Conservation (phyloP, 1,140 invertebrate genomes). For the Cyclina sinensis region DNA sequence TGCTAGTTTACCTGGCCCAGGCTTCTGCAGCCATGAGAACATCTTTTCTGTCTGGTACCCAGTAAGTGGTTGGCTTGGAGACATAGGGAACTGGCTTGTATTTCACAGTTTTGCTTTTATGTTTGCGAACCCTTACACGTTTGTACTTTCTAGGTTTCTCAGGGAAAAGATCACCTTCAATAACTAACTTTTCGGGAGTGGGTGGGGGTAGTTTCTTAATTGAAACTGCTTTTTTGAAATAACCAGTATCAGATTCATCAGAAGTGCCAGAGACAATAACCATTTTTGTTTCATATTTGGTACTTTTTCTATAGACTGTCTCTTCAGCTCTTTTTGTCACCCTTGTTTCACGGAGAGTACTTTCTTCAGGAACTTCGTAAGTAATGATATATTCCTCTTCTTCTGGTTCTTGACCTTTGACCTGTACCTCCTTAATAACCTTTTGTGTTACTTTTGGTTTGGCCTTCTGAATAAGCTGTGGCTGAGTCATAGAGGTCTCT, state of each 20-base stretch:
- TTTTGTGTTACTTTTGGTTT: slow-evolving; percentile 17
- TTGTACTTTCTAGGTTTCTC: slow-evolving; percentile 34
- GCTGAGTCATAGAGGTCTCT: neutral
- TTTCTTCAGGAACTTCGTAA: slow-evolving; percentile 10
- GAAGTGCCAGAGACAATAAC: slow-evolving; percentile 38
- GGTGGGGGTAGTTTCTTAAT: slow-evolving; percentile 62
- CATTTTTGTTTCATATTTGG: slow-evolving; percentile 46
- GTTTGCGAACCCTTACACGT: slow-evolving; percentile 70
- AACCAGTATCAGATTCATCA: slow-evolving; percentile 36
- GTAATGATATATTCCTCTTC: slow-evolving; percentile 27
- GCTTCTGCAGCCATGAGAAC: slow-evolving; percentile 69
- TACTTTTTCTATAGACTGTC: neutral
- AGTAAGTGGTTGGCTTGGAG: slow-evolving; percentile 63
- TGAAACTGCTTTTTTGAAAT: slow-evolving; percentile 52
- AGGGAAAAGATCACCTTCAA: slow-evolving; percentile 37
- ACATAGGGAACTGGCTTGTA: slow-evolving; percentile 71
- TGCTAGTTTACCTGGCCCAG: slow-evolving; percentile 59
- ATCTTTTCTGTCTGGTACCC: slow-evolving; percentile 75
- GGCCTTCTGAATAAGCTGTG: neutral
- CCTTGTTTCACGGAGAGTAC: neutral
- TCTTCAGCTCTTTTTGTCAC: slow-evolving; percentile 14
- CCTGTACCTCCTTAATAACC: neutral
- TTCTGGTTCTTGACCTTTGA: neutral
- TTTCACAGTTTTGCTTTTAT: slow-evolving; percentile 46
- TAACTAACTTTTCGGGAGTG: slow-evolving; percentile 54